Base-by-base conservation (phyloP, 2,888 invertebrate genomes). In the Parelbella ahira region DNA sequence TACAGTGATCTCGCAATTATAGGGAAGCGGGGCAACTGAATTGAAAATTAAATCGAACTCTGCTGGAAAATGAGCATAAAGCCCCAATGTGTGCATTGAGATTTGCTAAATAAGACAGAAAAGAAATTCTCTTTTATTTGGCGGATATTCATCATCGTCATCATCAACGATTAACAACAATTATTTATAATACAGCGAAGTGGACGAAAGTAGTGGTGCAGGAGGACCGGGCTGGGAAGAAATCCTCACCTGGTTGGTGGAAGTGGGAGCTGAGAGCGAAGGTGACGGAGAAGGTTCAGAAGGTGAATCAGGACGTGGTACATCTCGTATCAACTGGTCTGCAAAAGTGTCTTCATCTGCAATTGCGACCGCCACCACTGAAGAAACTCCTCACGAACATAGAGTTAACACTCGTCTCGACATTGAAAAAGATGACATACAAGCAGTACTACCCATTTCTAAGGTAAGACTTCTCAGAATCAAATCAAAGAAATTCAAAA, bases 351-450 rank as follows among this genome's bases (percentile, higher is more conserved):
- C 83, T 1, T 60, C 79, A 1, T 57, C 73, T 1, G 60, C 77
- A 0, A 66, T 62, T 7, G 62, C 66, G 1, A 60, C 68, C 1
- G 71, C 77, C 1, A 80, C 86, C 5, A 80, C 84, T 0, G 78
- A 83, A 53, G 80, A 81, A 51, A 76, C 80, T 6, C 77, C 88
- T 4, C 81, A 84, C 41, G 84, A 88, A 57, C 78, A 86, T 54
- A 93, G 95, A 66, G 89, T 96, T 27, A 93, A 94, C 46, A 94
- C 95, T 0, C 89, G 95, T 53, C 90, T 97, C 29, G 95, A 96
- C 65, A 94, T 97, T 48, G 95, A 96, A 70, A 97, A 97, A 70
- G 97, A 97, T 70, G 96, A 97, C 66, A 96, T 97, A 45, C 97
- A 97, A 79, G 95, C 97, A 9, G 96, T 97, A 6, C 89, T 97